Evolutionary conservation across 2,113 vertebrate species (phyloP), one percentile per base, ranked within the genome.

Genomic region (Acanthochromis polyacanthus): DNA sequence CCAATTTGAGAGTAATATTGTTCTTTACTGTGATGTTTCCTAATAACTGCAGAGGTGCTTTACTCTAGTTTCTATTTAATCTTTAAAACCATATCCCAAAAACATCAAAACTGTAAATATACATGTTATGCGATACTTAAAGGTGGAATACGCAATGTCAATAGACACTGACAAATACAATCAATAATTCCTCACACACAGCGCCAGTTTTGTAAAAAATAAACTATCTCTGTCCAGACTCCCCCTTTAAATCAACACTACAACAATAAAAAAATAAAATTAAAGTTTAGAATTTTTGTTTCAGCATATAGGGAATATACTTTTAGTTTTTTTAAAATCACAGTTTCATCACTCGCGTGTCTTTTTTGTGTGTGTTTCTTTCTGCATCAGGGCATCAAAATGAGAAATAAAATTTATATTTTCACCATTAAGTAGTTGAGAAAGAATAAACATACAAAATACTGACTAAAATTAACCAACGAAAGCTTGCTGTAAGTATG

Each of bases 261-360:
- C 8, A 32, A 32, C 7, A 32, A 32, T 32, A 6, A 32, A 32
- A 32, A 32, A 32, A 32, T 32, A 6, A 32, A 8, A 32, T 32
- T 5, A n/a, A 58, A 10, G 20, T 16, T 36, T 36, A 36, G 5
- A 4, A 36, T 36, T 10, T n/a, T 1, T 58, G 30, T 53, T 61
- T 51, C 9, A 40, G 48, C 60, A 61, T 61, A 30, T 66, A 66
- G 16, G 28, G 36, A 51, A 9, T 28, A 51, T 60, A 30, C 20
- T 55, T 45, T 53, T n/a, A 16, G 15, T 38, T 30, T 6, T 48
- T 57, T 16, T 61, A 20, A 50, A 1, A 32, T 32, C 3, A 11
- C 19, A 59, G 12, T 52, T 32, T 4, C 10, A 30, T 52, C 46
- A 25, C 4, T 45, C 20, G 10, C 30, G 11, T 10, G 1, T 32